Conservation (phyloP, 1,140 invertebrate genomes). For the Papilio glaucus region DNA sequence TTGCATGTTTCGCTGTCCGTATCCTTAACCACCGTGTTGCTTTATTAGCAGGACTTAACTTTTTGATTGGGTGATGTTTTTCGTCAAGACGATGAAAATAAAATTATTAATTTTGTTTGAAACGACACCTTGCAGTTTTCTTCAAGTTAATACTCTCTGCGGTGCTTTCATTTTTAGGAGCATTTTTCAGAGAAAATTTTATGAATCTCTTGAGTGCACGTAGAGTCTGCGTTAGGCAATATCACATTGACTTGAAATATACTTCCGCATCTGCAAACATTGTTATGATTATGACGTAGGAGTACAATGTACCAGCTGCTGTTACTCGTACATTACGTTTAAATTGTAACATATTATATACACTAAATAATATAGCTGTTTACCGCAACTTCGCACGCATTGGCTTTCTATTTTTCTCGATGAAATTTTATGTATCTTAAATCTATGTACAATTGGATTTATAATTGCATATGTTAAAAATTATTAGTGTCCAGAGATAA, state of each 20-base stretch:
- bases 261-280: conserved; percentile 15
- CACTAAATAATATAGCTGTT: not conserved
- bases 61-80: not conserved
- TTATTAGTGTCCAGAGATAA: too few relatives aligned
- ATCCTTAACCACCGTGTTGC: too few relatives aligned
- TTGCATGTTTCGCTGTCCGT: not conserved
- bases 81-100: not conserved
- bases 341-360: conserved; percentile 4
- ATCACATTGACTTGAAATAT: conserved; percentile 36
- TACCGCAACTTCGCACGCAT: too few relatives aligned
- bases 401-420: too few relatives aligned
- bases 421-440: too few relatives aligned
- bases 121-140: conserved; percentile 21
- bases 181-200: conserved; percentile 37
- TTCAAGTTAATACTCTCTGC: conserved; percentile 24
- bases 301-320: conserved; percentile 2
- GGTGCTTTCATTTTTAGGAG: conserved; percentile 31
- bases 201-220: conserved; percentile 36
- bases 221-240: conserved; percentile 31
- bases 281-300: conserved; percentile 17
- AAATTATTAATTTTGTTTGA: conserved; percentile 33
- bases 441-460: too few relatives aligned
- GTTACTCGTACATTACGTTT: not conserved
- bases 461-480: too few relatives aligned
- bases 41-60: not conserved